Conservation (phyloP, 2,888 invertebrate species). For the Dryocosmus kuriphilus region DNA sequence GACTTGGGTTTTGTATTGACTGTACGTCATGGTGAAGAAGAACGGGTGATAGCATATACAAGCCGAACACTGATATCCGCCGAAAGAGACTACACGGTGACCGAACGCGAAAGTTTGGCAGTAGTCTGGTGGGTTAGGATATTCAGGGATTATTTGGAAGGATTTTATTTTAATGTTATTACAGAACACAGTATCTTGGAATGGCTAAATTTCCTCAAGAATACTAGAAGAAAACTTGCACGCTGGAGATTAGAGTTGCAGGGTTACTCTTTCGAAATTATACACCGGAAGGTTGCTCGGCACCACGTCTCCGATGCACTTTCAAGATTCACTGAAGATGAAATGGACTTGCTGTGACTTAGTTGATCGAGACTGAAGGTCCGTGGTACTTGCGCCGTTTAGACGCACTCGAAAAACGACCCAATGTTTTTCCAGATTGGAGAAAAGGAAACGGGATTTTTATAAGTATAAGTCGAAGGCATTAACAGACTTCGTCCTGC, state of each 20-base stretch:
- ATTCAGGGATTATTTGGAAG: no score
- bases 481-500: neutral
- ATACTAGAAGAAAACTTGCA: constrained; percentile 12
- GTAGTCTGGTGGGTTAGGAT: no score
- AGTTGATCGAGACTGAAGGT: neutral
- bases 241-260: neutral
- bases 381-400: neutral
- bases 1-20: no score
- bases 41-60: no score
- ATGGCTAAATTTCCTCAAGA: neutral
- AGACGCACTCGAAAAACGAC: neutral
- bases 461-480: neutral
- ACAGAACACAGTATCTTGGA: no score
- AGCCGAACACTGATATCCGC: neutral
- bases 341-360: neutral
- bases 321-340: constrained; percentile 30
- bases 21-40: no score
- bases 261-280: constrained; percentile 7
- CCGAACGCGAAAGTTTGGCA: no score
- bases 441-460: neutral
- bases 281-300: constrained; percentile 21
- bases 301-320: no score
- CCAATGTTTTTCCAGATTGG: neutral
- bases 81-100: neutral
- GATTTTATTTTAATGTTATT: no score